A percentile compares a stretch with the other conserved stretches of the same genome.
Conservation (phyloP, 2,113 vertebrate species). For the Leptobrachium ailaonicum region DNA sequence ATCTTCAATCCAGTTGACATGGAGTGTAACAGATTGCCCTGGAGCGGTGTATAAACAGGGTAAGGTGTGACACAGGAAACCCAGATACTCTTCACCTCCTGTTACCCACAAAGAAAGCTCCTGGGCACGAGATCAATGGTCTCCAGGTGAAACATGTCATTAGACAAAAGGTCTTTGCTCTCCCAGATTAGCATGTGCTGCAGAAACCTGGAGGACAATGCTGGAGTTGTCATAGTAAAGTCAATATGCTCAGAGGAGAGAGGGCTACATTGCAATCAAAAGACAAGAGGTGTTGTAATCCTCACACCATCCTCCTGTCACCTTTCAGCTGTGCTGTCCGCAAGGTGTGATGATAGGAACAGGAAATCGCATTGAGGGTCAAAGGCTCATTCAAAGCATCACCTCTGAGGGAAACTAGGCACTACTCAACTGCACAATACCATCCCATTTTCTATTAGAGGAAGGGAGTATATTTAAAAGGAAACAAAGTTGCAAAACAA, state of each 20-base stretch:
- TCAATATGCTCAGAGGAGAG: slow-evolving; percentile 1
- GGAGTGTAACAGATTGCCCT: no score
- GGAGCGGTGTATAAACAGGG: no score
- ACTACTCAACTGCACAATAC: no score
- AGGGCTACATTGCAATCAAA: background rate
- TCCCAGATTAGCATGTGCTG: background rate
- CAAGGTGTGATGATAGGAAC: slow-evolving; percentile 1
- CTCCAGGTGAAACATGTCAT: background rate
- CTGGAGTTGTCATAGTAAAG: slow-evolving; percentile 20
- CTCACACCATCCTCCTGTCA: background rate
- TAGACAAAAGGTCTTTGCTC: background rate
- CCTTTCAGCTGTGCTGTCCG: background rate
- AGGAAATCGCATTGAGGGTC: background rate
- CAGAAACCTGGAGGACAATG: background rate
- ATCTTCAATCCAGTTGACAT: background rate
- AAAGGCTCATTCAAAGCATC: no score
- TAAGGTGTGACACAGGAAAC: no score
- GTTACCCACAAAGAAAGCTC: background rate
- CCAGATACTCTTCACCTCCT: no score
- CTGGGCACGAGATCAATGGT: background rate
- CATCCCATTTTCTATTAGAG: no score
- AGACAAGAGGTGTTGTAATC: background rate
- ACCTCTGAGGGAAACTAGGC: no score
- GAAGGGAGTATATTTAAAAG: no score
- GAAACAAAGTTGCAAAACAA: no score